Evolutionary conservation across 2,113 vertebrate genomes (phyloP).

Genomic region (Laticauda colubrina): DNA sequence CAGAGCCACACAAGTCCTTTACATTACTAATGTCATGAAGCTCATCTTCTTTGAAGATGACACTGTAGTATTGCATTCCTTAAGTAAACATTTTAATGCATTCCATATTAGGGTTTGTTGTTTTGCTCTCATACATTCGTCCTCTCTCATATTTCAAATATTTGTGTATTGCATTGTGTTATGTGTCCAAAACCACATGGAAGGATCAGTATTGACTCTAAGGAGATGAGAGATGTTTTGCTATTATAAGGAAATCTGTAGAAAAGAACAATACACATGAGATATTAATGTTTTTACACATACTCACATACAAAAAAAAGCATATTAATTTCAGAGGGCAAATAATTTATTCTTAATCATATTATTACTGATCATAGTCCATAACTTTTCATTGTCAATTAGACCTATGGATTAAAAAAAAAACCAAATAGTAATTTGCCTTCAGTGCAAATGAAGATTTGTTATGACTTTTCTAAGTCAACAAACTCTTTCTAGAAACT

Average conservation of each 20-base stretch:
- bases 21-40: slow-evolving; percentile 39
- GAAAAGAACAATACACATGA: background rate
- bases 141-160: slow-evolving; percentile 14
- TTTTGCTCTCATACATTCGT: slow-evolving; percentile 30
- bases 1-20: slow-evolving; percentile 25
- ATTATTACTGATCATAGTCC: background rate
- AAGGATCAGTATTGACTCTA: slow-evolving; percentile 21
- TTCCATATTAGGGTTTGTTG: slow-evolving; percentile 27
- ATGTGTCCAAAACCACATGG: slow-evolving; percentile 27
- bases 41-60: slow-evolving; percentile 54
- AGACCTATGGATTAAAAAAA: background rate
- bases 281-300: background rate
- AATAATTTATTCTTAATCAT: background rate
- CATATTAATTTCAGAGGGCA: accelerated
- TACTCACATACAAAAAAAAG: slow-evolving; percentile 1
- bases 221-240: slow-evolving; percentile 19
- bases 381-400: background rate
- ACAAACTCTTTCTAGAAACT: background rate
- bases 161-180: background rate
- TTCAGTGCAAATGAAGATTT: background rate
- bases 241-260: background rate
- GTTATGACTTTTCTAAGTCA: background rate
- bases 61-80: slow-evolving; percentile 51
- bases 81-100: slow-evolving; percentile 51
- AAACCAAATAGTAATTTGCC: background rate